Evolutionary conservation across 2,113 vertebrate species (phyloP).

Genomic region (Misgurnus anguillicaudatus): DNA sequence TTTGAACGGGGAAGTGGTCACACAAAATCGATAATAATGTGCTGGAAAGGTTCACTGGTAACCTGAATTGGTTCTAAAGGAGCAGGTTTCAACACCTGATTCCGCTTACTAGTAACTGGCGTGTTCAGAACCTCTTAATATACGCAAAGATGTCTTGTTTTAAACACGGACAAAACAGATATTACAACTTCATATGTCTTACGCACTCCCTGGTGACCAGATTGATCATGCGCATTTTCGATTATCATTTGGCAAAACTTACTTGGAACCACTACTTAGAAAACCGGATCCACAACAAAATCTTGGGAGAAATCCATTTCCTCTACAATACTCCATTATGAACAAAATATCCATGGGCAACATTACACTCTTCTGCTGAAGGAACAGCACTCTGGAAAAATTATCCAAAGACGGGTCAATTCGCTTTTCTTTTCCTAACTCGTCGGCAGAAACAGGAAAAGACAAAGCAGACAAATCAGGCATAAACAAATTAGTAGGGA

Average conservation of each 20-base stretch:
- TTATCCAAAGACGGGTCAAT: conserved; percentile 2
- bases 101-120: not conserved
- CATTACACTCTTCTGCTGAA: not conserved
- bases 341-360: not conserved
- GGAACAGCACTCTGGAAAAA: not conserved
- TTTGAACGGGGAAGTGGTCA: not conserved
- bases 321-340: not conserved
- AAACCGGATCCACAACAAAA: conserved; percentile 2
- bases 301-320: not conserved
- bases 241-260: not conserved
- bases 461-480: not conserved
- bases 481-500: not conserved
- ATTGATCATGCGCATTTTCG: not conserved
- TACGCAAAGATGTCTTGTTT: not conserved
- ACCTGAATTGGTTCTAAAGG: not conserved
- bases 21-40: not conserved
- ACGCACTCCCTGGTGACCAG: not conserved
- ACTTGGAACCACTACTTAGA: conserved; percentile 16
- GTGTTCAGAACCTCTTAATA: not conserved
- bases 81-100: not conserved
- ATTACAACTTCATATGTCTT: not conserved
- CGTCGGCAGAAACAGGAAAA: not conserved
- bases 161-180: not conserved
- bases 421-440: not conserved
- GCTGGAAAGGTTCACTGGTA: not conserved